phyloP scores from a whole-genome alignment of 2,797 vertebrate species.

The Rhinogobio ventralis region DNA sequence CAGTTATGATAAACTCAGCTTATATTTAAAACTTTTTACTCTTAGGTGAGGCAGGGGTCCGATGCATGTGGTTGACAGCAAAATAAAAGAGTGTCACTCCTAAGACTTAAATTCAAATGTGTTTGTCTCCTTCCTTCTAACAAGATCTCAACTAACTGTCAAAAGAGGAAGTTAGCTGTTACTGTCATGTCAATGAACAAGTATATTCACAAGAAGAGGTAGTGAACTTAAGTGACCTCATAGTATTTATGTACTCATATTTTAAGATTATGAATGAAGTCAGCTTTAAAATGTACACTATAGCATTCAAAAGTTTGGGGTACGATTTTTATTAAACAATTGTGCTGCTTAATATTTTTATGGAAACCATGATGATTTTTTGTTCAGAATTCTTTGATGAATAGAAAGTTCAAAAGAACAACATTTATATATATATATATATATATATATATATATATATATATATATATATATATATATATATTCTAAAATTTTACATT shows the following conservation, averaged over 20 bases:
- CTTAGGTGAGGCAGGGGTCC: not conserved
- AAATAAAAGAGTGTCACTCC: slow-evolving; percentile 23
- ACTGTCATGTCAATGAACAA: not conserved
- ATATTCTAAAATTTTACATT: too few species aligned
- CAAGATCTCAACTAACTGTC: not conserved
- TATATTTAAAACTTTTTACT: slow-evolving; percentile 10
- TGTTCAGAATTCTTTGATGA: not conserved
- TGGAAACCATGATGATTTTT: not conserved
- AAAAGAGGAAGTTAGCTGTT: not conserved
- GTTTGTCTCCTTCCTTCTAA: not conserved
- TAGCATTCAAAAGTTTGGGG: not conserved
- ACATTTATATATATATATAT: not conserved
- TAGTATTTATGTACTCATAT: not conserved
- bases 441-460: not conserved
- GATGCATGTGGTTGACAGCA: not conserved
- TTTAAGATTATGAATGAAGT: not conserved
- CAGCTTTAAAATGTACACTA: not conserved
- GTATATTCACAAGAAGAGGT: not conserved
- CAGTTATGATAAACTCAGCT: not conserved
- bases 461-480: not conserved
- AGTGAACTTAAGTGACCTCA: not conserved
- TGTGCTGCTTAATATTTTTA: not conserved
- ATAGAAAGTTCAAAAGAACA: not conserved
- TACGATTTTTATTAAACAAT: not conserved
- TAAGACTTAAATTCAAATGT: slow-evolving; percentile 6